Evolutionary conservation across 1,140 invertebrate genomes (phyloP).

Genomic region (Pseudomyrmex pallidus): DNA sequence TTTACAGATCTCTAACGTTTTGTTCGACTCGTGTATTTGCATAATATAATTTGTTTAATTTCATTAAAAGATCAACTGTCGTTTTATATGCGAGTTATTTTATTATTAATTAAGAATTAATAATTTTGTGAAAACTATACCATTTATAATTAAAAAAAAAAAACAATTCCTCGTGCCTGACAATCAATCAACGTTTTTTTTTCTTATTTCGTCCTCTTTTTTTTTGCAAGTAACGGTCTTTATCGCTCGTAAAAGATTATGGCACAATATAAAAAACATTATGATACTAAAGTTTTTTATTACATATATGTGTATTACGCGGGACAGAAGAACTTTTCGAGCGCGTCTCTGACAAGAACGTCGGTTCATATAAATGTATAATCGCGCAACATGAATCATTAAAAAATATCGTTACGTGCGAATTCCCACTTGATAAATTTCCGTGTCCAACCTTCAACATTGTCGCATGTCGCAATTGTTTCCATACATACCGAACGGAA

Average conservation of each 20-base stretch:
- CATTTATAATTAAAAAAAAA: not conserved
- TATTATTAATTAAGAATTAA: constrained; percentile 39
- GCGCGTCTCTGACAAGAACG: not conserved
- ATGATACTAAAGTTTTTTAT: not conserved
- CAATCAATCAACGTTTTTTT: not conserved
- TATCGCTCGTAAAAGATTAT: constrained; percentile 1
- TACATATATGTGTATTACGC: not conserved
- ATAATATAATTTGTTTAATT: constrained; percentile 37
- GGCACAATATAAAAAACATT: not conserved
- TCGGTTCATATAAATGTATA: constrained; percentile 25
- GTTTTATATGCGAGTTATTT: constrained; percentile 12
- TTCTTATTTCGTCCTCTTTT: constrained; percentile 7
- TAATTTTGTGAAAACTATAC: not conserved
- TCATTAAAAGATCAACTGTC: constrained; percentile 56
- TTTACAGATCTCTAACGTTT: constrained; percentile 41
- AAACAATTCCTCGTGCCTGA: not conserved
- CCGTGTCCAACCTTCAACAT: constrained; percentile 39
- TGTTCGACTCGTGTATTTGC: constrained; percentile 27
- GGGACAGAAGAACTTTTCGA: not conserved
- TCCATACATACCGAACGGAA: constrained; percentile 52
- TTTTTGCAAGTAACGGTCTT: not conserved
- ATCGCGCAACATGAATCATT: constrained; percentile 49
- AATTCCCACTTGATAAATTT: constrained; percentile 53
- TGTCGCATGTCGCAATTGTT: constrained; percentile 57
- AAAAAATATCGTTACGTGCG: constrained; percentile 49